These are phyloP conservation scores for Guaruba guarouba DNA, from an alignment of 2,113 vertebrate genomes.

Conservation along the genomic window DNA sequence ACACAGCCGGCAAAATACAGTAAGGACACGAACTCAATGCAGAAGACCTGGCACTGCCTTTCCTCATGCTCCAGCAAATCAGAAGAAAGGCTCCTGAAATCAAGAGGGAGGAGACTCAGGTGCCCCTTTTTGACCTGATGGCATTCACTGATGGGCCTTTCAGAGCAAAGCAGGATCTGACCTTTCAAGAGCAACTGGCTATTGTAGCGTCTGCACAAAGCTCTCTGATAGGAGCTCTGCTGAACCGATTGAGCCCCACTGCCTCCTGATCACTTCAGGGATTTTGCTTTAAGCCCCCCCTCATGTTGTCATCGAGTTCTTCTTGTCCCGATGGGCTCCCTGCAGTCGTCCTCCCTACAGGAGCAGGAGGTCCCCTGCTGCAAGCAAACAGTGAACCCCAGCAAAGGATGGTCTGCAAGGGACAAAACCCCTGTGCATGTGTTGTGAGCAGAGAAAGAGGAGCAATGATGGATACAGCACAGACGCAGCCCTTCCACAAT, in stretches of 20 bases:
- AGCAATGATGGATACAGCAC: background rate
- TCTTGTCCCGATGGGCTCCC: accelerated
- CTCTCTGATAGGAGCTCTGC: background rate
- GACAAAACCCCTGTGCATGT: background rate
- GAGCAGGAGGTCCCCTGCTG: background rate
- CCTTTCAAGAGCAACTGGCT: background rate
- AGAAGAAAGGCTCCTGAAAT: background rate
- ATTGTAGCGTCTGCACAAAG: accelerated
- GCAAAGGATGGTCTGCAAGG: background rate
- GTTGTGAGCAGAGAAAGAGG: background rate
- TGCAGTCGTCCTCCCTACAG: background rate
- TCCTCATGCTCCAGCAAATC: background rate
- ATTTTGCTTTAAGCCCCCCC: background rate
- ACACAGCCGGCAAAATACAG: background rate
- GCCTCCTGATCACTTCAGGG: background rate
- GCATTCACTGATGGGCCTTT: too few relatives aligned
- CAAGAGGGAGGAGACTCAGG: background rate
- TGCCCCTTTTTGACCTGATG: background rate
- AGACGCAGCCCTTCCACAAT: background rate
- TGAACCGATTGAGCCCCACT: background rate
- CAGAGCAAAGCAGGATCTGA: background rate
- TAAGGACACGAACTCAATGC: accelerated
- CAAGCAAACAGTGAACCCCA: background rate
- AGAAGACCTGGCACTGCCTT: background rate
- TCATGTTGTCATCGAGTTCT: background rate